Evolutionary conservation across 2,797 vertebrate species (phyloP).

Genomic region (Adelosebastes latens): DNA sequence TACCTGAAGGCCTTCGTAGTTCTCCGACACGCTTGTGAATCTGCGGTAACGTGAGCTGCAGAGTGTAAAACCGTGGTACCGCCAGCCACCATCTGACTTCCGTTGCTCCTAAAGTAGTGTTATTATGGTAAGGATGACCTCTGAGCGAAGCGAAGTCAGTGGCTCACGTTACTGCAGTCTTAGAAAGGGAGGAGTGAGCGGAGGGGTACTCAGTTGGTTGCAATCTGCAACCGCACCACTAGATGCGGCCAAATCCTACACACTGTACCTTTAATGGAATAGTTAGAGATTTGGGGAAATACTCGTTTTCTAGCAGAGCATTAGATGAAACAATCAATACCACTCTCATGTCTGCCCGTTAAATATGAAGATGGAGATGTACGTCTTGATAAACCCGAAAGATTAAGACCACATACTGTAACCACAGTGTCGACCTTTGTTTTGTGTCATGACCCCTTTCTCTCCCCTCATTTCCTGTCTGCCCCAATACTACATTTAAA

Average conservation of each 20-base stretch:
- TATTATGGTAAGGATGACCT: fast-evolving
- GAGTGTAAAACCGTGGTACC: no score
- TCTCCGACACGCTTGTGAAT: no score
- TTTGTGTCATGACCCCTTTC: fast-evolving
- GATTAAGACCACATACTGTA: background rate
- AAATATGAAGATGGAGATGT: background rate
- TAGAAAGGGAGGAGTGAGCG: no score
- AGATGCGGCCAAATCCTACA: no score
- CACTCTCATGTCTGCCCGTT: background rate
- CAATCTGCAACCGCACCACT: no score
- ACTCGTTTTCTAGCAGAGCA: background rate
- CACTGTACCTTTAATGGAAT: background rate
- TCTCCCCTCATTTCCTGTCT: background rate
- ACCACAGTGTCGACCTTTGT: background rate
- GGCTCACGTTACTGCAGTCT: no score
- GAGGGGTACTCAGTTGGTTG: no score
- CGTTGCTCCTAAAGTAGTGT: no score
- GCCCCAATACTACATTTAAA: background rate
- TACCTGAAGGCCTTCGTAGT: no score
- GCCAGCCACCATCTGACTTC: no score
- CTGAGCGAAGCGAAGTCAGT: no score
- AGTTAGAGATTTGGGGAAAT: background rate
- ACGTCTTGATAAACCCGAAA: background rate
- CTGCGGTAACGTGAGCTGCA: no score
- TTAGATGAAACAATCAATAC: background rate